Conservation (phyloP, 2,888 invertebrate genomes). For the Pherbina coryleti region DNA sequence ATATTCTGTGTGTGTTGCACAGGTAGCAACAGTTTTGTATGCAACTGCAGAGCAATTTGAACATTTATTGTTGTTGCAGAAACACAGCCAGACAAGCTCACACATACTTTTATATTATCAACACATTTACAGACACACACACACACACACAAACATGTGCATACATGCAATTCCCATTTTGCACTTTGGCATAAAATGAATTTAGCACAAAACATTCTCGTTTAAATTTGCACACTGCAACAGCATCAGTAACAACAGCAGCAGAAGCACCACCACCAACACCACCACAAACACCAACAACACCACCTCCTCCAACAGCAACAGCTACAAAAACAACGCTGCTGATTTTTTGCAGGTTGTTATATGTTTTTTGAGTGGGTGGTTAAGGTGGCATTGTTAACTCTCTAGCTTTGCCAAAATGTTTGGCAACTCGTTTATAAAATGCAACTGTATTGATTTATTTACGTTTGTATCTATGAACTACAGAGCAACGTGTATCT, state of each 20-base stretch:
- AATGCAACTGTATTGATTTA: conserved; percentile 3
- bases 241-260: not conserved
- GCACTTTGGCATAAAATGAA: conserved; percentile 37
- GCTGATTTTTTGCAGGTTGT: no score
- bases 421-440: not conserved
- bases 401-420: not conserved
- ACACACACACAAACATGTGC: not conserved
- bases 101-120: not conserved
- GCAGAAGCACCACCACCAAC: not conserved
- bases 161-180: conserved; percentile 32
- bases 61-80: conserved; percentile 33
- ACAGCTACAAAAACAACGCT: not conserved
- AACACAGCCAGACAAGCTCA: not conserved
- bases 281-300: no score
- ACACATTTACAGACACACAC: not conserved
- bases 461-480: not conserved
- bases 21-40: conserved; percentile 41
- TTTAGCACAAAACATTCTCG: conserved; percentile 41
- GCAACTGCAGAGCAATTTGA: conserved; percentile 27
- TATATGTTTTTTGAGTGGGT: not conserved
- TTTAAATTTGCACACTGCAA: conserved; percentile 21
- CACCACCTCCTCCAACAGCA: no score
- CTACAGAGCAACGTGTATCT: not conserved
- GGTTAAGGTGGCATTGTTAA: not conserved
- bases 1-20: not conserved